These are phyloP conservation scores for Spea hammondii DNA, from an alignment of 2,797 vertebrate genomes.

Conservation along the genomic window DNA sequence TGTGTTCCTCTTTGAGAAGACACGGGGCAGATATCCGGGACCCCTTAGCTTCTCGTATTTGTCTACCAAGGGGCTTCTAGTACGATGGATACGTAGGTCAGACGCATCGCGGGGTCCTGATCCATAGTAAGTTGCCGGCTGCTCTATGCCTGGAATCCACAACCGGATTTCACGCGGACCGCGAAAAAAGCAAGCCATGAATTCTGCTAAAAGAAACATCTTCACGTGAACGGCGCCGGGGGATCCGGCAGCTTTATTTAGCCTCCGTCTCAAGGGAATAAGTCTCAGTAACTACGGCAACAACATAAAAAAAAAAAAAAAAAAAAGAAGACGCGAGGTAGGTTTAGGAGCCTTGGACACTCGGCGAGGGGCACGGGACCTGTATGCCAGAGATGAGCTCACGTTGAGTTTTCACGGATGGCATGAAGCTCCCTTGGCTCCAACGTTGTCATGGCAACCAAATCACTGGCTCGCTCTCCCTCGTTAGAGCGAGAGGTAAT, in stretches of 20 bases:
- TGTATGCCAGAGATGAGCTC: slow-evolving; percentile 12
- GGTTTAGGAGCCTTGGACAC: slow-evolving; percentile 4
- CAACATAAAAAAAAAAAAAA: not conserved
- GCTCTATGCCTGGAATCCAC: too few species aligned
- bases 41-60: too few species aligned
- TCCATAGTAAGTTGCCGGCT: too few species aligned
- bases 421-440: slow-evolving; percentile 31
- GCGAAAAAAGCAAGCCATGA: not conserved
- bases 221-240: not conserved
- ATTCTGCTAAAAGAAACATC: too few species aligned
- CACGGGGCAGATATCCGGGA: too few species aligned
- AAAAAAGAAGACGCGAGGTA: not conserved
- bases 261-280: slow-evolving; percentile 2
- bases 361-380: slow-evolving; percentile 23
- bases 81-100: too few species aligned
- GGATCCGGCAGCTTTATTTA: not conserved
- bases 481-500: slow-evolving; percentile 61
- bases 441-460: slow-evolving; percentile 63
- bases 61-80: too few species aligned
- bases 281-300: slow-evolving; percentile 32
- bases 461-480: slow-evolving; percentile 54
- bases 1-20: too few species aligned
- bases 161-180: not conserved
- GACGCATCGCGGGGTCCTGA: too few species aligned
- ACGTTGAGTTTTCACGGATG: not conserved